A percentile compares a stretch with the other conserved stretches of the same genome.
phyloP scores from a whole-genome alignment of 2,797 vertebrate genomes.

The Fundulus diaphanus region DNA sequence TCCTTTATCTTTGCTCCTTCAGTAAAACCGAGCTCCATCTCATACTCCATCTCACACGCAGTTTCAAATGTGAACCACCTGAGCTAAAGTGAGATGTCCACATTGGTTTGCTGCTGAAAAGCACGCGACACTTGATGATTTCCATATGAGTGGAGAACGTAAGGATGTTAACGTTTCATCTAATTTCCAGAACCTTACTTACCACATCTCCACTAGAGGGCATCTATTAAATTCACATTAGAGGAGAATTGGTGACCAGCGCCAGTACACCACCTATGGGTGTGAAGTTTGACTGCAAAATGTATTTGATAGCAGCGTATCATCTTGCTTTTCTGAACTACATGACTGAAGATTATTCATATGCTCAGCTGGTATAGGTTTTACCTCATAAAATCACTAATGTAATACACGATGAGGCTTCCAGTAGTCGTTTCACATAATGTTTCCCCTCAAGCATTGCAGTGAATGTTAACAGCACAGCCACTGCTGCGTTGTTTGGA shows the following conservation, averaged over 20 bases:
- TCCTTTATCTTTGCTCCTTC: too few relatives aligned
- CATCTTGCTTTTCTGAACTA: neutral
- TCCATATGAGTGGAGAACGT: neutral
- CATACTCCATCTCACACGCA: too few relatives aligned
- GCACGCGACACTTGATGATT: neutral
- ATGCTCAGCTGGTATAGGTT: neutral
- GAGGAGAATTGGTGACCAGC: constrained; percentile 25
- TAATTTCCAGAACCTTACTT: neutral
- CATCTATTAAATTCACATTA: constrained; percentile 19
- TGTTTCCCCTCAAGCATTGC: constrained; percentile 11
- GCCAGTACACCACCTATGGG: constrained; percentile 58
- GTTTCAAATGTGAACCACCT: neutral
- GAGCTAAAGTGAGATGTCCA: neutral
- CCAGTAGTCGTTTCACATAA: constrained; percentile 6
- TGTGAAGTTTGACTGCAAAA: constrained; percentile 23
- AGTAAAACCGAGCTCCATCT: too few relatives aligned
- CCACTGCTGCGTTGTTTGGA: constrained; percentile 1
- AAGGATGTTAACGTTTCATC: neutral
- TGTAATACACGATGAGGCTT: neutral
- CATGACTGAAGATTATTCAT: neutral
- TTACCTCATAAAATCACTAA: neutral
- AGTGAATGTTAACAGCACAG: constrained; percentile 10
- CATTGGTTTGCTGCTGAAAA: neutral
- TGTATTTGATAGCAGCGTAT: neutral
- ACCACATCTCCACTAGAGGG: constrained; percentile 60